Conservation (phyloP, 2,113 vertebrate species). For the Brachirus orientalis region DNA sequence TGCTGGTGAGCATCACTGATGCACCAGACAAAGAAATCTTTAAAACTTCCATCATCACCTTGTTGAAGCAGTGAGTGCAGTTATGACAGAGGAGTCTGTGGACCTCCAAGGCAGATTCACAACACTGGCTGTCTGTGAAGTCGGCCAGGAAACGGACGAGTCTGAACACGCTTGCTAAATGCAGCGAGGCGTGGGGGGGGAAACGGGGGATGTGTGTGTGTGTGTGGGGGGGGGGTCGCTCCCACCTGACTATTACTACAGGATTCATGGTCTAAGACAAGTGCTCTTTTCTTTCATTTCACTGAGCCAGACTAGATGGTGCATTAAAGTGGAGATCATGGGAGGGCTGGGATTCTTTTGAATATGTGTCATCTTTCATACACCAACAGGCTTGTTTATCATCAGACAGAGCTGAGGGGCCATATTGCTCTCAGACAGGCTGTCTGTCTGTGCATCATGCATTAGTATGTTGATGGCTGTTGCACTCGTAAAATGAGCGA, state of each 20-base stretch:
- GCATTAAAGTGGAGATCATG: slow-evolving; percentile 24
- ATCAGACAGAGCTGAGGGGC: slow-evolving; percentile 33
- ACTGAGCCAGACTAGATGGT: slow-evolving; percentile 20
- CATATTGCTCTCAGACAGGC: background rate
- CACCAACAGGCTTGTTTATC: slow-evolving; percentile 30
- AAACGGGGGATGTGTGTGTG: too few species aligned
- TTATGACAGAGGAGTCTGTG: slow-evolving; percentile 4
- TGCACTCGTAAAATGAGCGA: slow-evolving; percentile 21
- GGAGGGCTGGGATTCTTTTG: slow-evolving; percentile 27
- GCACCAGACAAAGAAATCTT: slow-evolving; percentile 4
- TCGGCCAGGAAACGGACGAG: slow-evolving; percentile 31
- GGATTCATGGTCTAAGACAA: slow-evolving; percentile 38
- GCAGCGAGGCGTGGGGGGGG: background rate
- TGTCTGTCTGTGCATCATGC: slow-evolving; percentile 21
- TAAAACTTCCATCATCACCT: background rate
- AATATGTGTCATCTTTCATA: slow-evolving; percentile 53
- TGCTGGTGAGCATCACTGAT: background rate
- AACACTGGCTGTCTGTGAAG: slow-evolving; percentile 8
- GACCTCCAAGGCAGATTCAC: slow-evolving; percentile 21
- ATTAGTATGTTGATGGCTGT: slow-evolving; percentile 35
- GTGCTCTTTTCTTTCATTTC: slow-evolving; percentile 32
- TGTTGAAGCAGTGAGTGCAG: background rate
- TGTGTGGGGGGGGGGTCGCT: background rate
- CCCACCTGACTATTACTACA: slow-evolving; percentile 46
- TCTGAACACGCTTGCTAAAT: slow-evolving; percentile 43